Base-by-base conservation (phyloP, 2,888 invertebrate genomes). In the Adineta ricciae region DNA sequence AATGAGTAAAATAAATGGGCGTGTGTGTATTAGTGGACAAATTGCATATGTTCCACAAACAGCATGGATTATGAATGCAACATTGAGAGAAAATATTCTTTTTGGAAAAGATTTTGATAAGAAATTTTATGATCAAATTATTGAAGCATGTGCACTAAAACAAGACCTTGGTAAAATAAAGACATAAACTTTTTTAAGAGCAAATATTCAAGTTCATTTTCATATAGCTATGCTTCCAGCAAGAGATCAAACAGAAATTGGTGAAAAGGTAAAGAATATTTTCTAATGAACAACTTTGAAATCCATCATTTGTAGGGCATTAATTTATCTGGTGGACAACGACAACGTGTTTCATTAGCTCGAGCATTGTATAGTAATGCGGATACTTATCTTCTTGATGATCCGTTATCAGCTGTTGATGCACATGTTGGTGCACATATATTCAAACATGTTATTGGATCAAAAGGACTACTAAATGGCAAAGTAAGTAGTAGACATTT, bases 11-110 rank as follows among this genome's bases (percentile, higher is more conserved):
- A 46, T 88, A 21, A 82, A 86, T 27, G 90, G 90, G 9, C 83
- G 83, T 14, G 89, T 90, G 14, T 88, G 87, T 82, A 87, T 89
- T 3, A 88, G 88, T 88, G 89, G 86, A 11, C 88, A 88, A 4
- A 88, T 92, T 9, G 92, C 92, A 0, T 92, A 92, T 88, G 92
- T 92, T 1, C 90, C 92, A 0, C 92, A 92, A 88, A 89, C 90
- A 86, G 96, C 97, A 0, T 98, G 98, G 98, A 97, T 98, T 86
- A 97, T 97, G 91, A 98, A 98, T 91, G 94, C 95, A 5, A 96
- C 96, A 0, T 91, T 98, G 41, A 93, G 94, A 88, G 94, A 97
- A 89, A 98, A 98, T 91, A 95, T 99, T 87, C 89, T 96, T 49
- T 99, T 98, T 91, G 96, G 96, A 24, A 93, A 94, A 87, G 88